Conservation (phyloP, 2,888 invertebrate species). For the Elmis aenea region DNA sequence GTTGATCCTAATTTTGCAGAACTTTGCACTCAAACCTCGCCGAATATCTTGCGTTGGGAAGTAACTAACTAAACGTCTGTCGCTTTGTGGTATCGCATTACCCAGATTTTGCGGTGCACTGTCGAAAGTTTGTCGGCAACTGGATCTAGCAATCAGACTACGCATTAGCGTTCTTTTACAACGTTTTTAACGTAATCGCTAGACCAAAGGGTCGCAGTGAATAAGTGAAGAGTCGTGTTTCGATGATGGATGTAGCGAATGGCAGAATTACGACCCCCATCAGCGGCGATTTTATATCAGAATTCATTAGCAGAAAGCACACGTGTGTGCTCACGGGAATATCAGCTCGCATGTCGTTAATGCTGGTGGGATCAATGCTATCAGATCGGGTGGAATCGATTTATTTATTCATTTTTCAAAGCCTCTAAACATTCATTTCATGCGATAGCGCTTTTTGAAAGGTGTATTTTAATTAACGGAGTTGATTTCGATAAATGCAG, state of each 20-base stretch:
- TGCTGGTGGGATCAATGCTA: too few species aligned
- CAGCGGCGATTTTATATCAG: slow-evolving; percentile 3
- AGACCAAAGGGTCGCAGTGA: slow-evolving; percentile 13
- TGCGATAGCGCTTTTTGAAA: too few species aligned
- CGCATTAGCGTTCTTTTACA: slow-evolving; percentile 6
- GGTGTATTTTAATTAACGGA: too few species aligned
- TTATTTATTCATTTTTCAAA: too few species aligned
- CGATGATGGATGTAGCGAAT: slow-evolving; percentile 13
- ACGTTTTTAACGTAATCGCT: slow-evolving; percentile 11
- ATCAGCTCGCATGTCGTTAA: too few species aligned
- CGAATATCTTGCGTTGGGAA: neutral
- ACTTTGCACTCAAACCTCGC: neutral
- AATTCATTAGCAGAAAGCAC: slow-evolving; percentile 7
- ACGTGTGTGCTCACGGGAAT: slow-evolving; percentile 5
- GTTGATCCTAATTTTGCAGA: neutral
- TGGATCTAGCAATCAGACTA: slow-evolving; percentile 10
- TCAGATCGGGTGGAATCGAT: too few species aligned
- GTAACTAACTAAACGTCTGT: neutral
- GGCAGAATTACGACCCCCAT: slow-evolving; percentile 1
- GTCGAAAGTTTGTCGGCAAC: slow-evolving; percentile 13
- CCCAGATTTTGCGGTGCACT: slow-evolving; percentile 13
- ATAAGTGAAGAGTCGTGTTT: slow-evolving; percentile 21
- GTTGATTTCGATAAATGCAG: too few species aligned
- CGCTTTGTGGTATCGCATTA: slow-evolving; percentile 2
- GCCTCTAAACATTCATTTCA: too few species aligned